Evolutionary conservation across 2,797 vertebrate genomes (phyloP).

Genomic region (Arnoldichthys spilopterus): DNA sequence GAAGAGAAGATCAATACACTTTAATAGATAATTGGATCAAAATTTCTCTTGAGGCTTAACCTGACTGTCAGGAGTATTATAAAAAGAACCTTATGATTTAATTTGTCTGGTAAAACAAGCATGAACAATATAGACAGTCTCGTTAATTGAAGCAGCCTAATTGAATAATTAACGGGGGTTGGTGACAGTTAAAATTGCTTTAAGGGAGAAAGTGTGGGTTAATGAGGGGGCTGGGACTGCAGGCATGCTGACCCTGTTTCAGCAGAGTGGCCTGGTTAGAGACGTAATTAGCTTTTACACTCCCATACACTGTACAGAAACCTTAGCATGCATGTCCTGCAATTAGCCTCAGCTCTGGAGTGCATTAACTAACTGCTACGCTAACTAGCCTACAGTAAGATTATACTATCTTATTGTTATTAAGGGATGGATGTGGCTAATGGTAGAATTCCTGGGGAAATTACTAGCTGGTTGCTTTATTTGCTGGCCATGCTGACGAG

Average conservation of each 20-base stretch:
- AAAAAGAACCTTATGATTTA: constrained; percentile 15
- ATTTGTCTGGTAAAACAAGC: constrained; percentile 31
- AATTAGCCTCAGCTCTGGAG: constrained; percentile 63
- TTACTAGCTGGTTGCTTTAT: background rate
- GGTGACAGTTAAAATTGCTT: constrained; percentile 46
- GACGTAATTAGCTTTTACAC: constrained; percentile 67
- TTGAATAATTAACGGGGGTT: constrained; percentile 56
- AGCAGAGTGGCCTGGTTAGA: constrained; percentile 64
- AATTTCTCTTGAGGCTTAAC: constrained; percentile 37
- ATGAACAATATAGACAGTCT: background rate
- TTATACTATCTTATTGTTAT: constrained; percentile 8
- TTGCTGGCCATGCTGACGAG: background rate
- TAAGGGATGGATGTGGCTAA: background rate
- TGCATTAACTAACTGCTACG: background rate
- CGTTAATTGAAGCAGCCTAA: constrained; percentile 53
- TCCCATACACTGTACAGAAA: constrained; percentile 53
- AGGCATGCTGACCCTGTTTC: constrained; percentile 67
- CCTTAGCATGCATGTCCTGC: constrained; percentile 58
- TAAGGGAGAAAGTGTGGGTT: constrained; percentile 49
- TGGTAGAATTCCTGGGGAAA: background rate
- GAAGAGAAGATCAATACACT: constrained; percentile 24
- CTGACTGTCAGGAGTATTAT: constrained; percentile 29
- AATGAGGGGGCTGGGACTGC: constrained; percentile 57
- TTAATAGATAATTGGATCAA: constrained; percentile 48
- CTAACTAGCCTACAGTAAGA: constrained; percentile 23